Evolutionary conservation across 1,140 invertebrate genomes (phyloP), one percentile per base, ranked within the genome.

Genomic region (Anastrepha ludens): DNA sequence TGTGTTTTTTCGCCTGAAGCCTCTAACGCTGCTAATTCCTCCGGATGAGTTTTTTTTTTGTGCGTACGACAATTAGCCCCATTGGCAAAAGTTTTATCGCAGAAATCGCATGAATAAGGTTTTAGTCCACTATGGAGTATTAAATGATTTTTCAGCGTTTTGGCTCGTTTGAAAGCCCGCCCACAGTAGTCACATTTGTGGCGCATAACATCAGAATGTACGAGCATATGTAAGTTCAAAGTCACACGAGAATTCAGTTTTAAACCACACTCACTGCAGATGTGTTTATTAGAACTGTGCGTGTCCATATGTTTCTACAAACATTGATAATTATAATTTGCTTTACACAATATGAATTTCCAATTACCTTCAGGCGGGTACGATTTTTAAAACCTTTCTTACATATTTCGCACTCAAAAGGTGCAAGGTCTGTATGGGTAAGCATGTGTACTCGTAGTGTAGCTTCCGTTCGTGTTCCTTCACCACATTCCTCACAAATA

Each of bases 221-320:
- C 93, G 44, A 94, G 88, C 7, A 94, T 90, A 89, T 94, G 94
- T 81, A 94, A 94, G 64, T 94, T 92, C 0, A 94, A 89, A 0
- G 94, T 94, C 29, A 93, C 90, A 92, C 0, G 91, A 92, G 94
- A 94, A 87, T 94, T 94, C 39, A 94, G 88, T 87, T 94, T 91
- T 87, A 94, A 91, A 20, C 94, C 93, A 88, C 94, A 94, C 85
- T 93, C 91, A 0, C 93, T 92, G 88, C 94, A 94, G 17, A 93
- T 91, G 89, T 94, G 94, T 50, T 93, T 93, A 44, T 94, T 94
- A 64, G 93, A 92, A 86, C 92, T 91, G 88, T 94, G 94, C 0
- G 91, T 94, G 87, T 94, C 94, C 87, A 91, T 90, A 85, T 93
- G 92, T 15, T 55, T 87, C 87, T 89, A 41, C 0, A 88, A 29